These are phyloP conservation scores for Plutella xylostella DNA, from an alignment of 2,888 invertebrate genomes.

Conservation along the genomic window DNA sequence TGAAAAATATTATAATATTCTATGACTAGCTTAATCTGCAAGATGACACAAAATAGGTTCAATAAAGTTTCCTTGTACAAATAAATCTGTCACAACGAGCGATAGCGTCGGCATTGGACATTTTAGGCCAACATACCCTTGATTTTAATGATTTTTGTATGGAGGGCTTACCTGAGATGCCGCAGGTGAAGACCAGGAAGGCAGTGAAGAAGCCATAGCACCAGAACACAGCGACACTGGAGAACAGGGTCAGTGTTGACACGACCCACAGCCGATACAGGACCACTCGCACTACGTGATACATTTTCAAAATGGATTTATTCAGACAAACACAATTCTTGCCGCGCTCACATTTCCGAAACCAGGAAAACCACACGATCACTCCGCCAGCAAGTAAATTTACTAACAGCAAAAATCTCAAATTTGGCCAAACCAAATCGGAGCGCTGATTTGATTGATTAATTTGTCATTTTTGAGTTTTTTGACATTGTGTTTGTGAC, in stretches of 20 bases:
- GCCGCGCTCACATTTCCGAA: no score
- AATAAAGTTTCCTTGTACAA: not conserved
- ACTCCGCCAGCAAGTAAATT: no score
- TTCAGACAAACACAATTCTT: no score
- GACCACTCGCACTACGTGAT: conserved; percentile 60
- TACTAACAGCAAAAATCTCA: no score
- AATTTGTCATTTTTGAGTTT: no score
- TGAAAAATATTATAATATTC: not conserved
- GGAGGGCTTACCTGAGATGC: conserved; percentile 73
- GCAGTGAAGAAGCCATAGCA: conserved; percentile 83
- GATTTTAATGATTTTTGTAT: not conserved
- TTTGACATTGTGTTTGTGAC: no score
- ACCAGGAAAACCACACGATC: no score
- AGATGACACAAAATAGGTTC: not conserved
- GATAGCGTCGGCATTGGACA: no score
- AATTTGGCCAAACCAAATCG: no score
- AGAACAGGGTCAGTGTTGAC: conserved; percentile 77
- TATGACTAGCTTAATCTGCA: not conserved
- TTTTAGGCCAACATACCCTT: not conserved
- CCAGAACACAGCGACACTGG: conserved; percentile 84
- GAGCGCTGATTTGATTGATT: no score
- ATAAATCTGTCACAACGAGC: no score
- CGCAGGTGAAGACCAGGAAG: conserved; percentile 75
- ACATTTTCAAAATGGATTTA: conserved; percentile 32
- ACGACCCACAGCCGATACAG: conserved; percentile 82